Conservation (phyloP, 2,888 invertebrate genomes). For the Leptogaster cylindrica region DNA sequence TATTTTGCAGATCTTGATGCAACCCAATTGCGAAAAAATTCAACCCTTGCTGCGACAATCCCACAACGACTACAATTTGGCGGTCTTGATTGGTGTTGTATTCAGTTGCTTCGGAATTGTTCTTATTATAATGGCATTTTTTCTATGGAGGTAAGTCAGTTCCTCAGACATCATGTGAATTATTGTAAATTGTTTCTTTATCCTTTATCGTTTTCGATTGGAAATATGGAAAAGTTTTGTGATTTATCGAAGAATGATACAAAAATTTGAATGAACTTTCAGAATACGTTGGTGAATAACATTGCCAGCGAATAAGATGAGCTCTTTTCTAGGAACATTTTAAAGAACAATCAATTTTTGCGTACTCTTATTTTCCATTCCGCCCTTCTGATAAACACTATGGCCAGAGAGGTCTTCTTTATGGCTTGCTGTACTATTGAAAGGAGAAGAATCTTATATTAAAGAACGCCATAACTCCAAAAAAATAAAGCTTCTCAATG, state of each 20-base stretch:
- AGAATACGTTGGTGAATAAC: too few species aligned
- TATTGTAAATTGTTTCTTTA: background rate
- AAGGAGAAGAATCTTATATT: too few species aligned
- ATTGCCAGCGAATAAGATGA: too few species aligned
- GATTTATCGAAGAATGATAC: background rate
- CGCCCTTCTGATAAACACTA: too few species aligned
- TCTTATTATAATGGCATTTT: slow-evolving; percentile 71
- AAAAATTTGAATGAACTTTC: too few species aligned
- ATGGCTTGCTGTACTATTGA: too few species aligned
- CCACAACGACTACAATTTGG: slow-evolving; percentile 71
- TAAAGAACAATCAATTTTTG: too few species aligned
- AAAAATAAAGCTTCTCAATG: too few species aligned
- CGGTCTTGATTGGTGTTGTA: slow-evolving; percentile 73
- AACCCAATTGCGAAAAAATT: slow-evolving; percentile 71
- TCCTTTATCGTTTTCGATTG: background rate
- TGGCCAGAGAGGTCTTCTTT: too few species aligned
- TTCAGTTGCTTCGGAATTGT: slow-evolving; percentile 74
- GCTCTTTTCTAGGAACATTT: too few species aligned
- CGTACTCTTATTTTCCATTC: too few species aligned
- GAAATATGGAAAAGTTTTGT: background rate
- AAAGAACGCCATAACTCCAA: too few species aligned
- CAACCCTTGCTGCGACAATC: slow-evolving; percentile 66
- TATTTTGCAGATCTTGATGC: slow-evolving; percentile 66
- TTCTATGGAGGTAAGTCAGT: slow-evolving; percentile 74
- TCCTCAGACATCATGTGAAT: background rate